Base-by-base conservation (phyloP, 92 coral and sea anemone genomes). In the Phenganax subtilis region DNA sequence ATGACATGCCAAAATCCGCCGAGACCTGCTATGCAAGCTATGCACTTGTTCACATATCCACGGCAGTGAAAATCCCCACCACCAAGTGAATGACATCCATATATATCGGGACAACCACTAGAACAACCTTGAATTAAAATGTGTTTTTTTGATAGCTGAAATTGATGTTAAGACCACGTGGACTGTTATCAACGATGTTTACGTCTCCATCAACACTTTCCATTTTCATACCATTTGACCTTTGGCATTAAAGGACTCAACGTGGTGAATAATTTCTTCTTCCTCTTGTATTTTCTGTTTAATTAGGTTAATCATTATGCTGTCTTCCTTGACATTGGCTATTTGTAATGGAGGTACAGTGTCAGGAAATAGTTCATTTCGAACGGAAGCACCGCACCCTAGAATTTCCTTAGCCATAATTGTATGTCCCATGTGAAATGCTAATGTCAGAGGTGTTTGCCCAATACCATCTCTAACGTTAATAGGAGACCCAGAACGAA, bases 1-100 rank as follows among this genome's bases (percentile, higher is more conserved):
- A 29, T 7, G 37, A 81, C 68, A 56, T 81, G 77, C 84, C 84
- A 81, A 54, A 81, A 81, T n/a, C 77, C 77, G 6, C 84, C 77
- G 9, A 16, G 77, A 7, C 84, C 84, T 68, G 77, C 84, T 9
- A 53, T 81, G 72, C 77, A 25, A 25, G 84, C 84, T 9, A 81
- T 55, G 14, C 76, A 69, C 68, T 81, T 76, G 55, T 81, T 81
- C 12, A 81, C 1, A 25, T 81, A 81, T 12, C 77, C 77, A 0
- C 54, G 51, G 53, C 63, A 55, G 56, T 81, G 66, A 27, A 81
- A 81, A 16, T 81, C 84, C 27, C 84, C 84, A 20, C 67, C 77
- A 12, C 77, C 77, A 8, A 67, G 84, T 6, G 84, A 54, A 54
- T 81, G 84, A 27, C 76, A 68, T 17, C 84, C 84, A 81, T 81